A percentile compares a stretch with the other conserved stretches of the same genome.
Conservation (phyloP, 1,140 invertebrate genomes). For the Bombus affinis region DNA sequence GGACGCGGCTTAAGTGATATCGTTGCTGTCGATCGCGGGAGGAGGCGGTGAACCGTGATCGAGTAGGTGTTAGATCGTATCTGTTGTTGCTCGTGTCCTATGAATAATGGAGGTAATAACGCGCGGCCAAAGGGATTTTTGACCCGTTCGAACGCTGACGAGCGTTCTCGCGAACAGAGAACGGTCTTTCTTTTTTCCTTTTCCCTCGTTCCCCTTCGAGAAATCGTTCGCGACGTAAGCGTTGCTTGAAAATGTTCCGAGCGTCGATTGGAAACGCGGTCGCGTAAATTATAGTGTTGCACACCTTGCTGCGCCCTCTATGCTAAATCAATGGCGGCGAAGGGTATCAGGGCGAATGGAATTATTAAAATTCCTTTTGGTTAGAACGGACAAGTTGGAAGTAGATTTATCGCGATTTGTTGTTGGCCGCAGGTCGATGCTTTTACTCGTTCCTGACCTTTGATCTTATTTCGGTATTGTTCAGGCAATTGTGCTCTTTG, state of each 20-base stretch:
- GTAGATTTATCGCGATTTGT: neutral
- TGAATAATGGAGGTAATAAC: constrained; percentile 52
- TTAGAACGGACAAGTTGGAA: neutral
- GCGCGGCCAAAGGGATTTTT: constrained; percentile 30
- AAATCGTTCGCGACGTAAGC: constrained; percentile 1
- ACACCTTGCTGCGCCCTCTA: neutral
- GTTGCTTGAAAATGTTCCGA: neutral
- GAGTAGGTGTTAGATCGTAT: constrained; percentile 56
- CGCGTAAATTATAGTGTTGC: constrained; percentile 7
- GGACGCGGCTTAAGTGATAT: constrained; percentile 52
- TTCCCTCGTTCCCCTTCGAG: neutral
- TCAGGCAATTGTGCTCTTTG: too few relatives aligned
- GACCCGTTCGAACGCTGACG: neutral
- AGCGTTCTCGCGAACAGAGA: neutral
- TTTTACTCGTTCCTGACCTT: neutral
- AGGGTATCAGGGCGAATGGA: constrained; percentile 9
- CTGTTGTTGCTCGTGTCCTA: constrained; percentile 51
- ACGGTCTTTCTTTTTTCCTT: neutral
- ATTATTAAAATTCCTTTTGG: constrained; percentile 31
- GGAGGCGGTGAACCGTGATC: constrained; percentile 41
- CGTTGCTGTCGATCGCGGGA: constrained; percentile 49
- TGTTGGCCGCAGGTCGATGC: neutral
- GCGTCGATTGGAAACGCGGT: neutral
- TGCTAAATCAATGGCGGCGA: constrained; percentile 7
- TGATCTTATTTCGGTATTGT: neutral